Conservation (phyloP, 2,797 vertebrate species). For the Miichthys miiuy region DNA sequence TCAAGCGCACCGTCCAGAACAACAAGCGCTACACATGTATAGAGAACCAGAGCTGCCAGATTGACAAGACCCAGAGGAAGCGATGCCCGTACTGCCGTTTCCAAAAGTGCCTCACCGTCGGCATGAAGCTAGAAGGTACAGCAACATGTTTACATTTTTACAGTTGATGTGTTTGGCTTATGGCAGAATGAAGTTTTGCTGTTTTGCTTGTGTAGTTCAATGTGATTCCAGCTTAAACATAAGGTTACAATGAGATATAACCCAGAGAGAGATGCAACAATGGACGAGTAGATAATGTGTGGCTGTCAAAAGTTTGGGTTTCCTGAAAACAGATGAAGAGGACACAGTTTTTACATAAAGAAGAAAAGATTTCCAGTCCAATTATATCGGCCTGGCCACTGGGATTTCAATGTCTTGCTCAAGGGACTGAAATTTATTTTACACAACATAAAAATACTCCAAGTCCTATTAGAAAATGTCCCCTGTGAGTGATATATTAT, state of each 20-base stretch:
- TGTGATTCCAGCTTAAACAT: constrained; percentile 9
- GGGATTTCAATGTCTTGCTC: constrained; percentile 25
- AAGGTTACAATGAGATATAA: background rate
- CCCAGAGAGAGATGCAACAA: background rate
- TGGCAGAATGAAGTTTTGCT: background rate
- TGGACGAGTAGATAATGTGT: constrained; percentile 11
- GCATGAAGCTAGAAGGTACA: constrained; percentile 99
- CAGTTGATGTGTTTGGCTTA: constrained; percentile 12
- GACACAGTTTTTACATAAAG: constrained; percentile 12
- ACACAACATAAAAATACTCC: background rate
- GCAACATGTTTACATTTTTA: constrained; percentile 30
- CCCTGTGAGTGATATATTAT: background rate
- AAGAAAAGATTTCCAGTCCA: constrained; percentile 1
- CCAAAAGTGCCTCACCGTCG: constrained; percentile 98
- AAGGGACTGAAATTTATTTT: background rate
- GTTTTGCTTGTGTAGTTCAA: constrained; percentile 19
- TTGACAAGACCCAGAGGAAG: constrained; percentile 99
- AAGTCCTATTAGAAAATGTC: background rate
- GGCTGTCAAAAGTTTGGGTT: constrained; percentile 27
- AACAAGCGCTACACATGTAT: constrained; percentile 99
- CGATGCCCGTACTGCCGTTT: constrained; percentile 99
- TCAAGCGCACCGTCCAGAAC: constrained; percentile 99
- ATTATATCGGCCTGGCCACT: background rate
- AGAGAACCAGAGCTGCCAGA: constrained; percentile 99
- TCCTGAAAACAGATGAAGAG: constrained; percentile 21